Evolutionary conservation across 1,140 invertebrate species (phyloP).

Genomic region (Lucilia cuprina): DNA sequence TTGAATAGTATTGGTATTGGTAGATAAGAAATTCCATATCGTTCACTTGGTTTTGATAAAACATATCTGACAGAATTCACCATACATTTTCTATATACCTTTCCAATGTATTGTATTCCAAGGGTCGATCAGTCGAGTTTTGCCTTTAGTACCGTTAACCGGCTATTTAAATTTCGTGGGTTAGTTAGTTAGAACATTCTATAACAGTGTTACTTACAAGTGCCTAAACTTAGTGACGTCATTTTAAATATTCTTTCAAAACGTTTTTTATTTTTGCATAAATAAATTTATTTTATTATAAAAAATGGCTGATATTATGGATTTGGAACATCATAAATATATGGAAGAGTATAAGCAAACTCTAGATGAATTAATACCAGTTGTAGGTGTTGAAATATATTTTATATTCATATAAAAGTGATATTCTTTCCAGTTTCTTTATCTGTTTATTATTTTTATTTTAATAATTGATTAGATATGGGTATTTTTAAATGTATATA

Average conservation of each 20-base stretch:
- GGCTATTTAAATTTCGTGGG: neutral
- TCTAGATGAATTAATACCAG: constrained; percentile 54
- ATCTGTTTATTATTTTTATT: neutral
- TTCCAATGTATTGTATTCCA: constrained; percentile 19
- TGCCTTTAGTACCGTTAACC: neutral
- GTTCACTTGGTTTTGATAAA: constrained; percentile 16
- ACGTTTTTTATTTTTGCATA: neutral
- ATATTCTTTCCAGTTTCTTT: neutral
- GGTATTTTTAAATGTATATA: neutral
- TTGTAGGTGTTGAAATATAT: constrained; percentile 44
- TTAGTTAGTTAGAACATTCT: constrained; percentile 1
- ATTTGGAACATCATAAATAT: constrained; percentile 53
- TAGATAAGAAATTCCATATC: neutral
- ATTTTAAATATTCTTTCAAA: neutral
- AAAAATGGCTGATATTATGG: constrained; percentile 56
- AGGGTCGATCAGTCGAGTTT: constrained; percentile 19
- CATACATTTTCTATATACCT: neutral
- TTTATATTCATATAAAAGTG: neutral
- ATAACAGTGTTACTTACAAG: neutral
- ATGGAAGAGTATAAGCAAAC: constrained; percentile 55
- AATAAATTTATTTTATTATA: constrained; percentile 19
- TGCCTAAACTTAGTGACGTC: neutral
- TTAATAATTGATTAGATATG: neutral
- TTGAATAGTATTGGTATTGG: neutral
- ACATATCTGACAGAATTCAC: constrained; percentile 26